These are phyloP conservation scores for Cydia splendana DNA, from an alignment of 1,140 invertebrate genomes.

Conservation along the genomic window DNA sequence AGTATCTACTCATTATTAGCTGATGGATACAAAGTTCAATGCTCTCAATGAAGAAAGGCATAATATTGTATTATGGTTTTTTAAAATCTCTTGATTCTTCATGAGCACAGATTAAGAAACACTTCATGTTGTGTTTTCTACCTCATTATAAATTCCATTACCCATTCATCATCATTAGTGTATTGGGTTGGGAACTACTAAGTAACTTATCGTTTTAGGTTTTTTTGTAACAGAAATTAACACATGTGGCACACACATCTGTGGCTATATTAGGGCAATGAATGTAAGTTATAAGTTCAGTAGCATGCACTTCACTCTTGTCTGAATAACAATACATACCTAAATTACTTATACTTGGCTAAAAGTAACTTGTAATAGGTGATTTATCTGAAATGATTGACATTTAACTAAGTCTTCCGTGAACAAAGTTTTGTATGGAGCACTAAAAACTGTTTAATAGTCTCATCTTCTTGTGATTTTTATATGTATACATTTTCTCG, in stretches of 20 bases:
- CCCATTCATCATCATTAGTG: background rate
- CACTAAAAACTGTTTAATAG: too few relatives aligned
- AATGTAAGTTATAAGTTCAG: background rate
- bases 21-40: constrained; percentile 9
- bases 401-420: too few relatives aligned
- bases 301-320: background rate
- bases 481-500: too few relatives aligned
- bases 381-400: too few relatives aligned
- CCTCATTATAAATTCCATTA: background rate
- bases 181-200: background rate
- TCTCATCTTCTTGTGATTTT: too few relatives aligned
- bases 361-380: too few relatives aligned
- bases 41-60: background rate
- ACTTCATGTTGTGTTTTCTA: background rate
- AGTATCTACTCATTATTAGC: constrained; percentile 4
- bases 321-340: background rate
- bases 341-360: background rate
- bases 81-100: background rate
- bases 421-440: too few relatives aligned
- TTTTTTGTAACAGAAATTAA: background rate
- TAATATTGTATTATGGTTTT: background rate
- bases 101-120: background rate
- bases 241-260: background rate
- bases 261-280: background rate
- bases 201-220: background rate